A percentile compares a stretch with the other conserved stretches of the same genome.
These are phyloP conservation scores for Drosophila demipolita DNA, from an alignment of 2,888 invertebrate species.

Conservation along the genomic window DNA sequence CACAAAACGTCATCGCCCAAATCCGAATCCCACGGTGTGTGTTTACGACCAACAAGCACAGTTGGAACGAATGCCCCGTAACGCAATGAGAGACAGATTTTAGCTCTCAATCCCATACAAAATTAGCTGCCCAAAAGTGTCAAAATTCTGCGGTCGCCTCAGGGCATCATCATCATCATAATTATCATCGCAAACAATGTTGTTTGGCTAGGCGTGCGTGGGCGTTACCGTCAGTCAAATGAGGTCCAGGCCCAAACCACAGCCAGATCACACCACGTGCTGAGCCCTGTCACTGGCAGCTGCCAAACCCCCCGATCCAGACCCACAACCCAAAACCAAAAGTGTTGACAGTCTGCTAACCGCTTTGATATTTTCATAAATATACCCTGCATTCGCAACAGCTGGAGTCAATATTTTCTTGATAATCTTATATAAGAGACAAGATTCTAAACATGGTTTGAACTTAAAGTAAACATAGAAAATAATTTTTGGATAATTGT, in stretches of 20 bases:
- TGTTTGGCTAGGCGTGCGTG: conserved; percentile 38
- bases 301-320: conserved; percentile 15
- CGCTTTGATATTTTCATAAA: conserved; percentile 56
- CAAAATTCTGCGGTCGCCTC: conserved; percentile 58
- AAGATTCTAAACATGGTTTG: neutral
- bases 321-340: conserved; percentile 37
- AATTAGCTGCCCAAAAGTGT: conserved; percentile 70
- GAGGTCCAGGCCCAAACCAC: conserved; percentile 50
- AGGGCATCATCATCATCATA: conserved; percentile 42
- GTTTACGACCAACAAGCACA: conserved; percentile 85
- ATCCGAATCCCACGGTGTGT: conserved; percentile 85
- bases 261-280: conserved; percentile 44
- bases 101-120: conserved; percentile 10
- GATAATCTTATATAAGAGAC: neutral
- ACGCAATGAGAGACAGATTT: neutral
- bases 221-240: conserved; percentile 61
- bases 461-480: neutral
- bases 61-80: conserved; percentile 65
- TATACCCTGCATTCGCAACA: conserved; percentile 24
- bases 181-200: conserved; percentile 7
- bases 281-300: conserved; percentile 65
- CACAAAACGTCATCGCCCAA: conserved; percentile 16
- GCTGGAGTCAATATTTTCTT: neutral
- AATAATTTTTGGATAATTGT: neutral
- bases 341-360: conserved; percentile 66